Evolutionary conservation across 2,888 invertebrate species (phyloP).

Genomic region (Agonum fuliginosum): DNA sequence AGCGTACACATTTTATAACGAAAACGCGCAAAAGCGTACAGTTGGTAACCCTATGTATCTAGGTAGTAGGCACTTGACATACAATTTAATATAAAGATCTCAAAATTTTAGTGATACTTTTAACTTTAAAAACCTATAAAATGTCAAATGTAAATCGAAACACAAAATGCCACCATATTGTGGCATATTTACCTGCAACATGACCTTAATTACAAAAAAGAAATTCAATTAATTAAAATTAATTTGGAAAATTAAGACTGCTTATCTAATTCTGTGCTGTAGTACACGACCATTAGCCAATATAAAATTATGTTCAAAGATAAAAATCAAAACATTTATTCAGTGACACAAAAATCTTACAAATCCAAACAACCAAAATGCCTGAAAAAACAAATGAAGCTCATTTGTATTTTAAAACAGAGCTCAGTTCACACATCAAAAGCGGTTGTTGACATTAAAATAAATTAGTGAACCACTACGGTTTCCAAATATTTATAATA

Average conservation of each 20-base stretch:
- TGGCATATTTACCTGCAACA: not conserved
- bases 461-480: constrained; percentile 1
- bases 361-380: not conserved
- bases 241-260: not conserved
- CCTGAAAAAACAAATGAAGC: not conserved
- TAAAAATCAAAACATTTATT: not conserved
- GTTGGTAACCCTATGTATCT: no score
- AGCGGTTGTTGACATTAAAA: constrained; percentile 27
- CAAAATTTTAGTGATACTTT: no score
- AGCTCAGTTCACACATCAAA: constrained; percentile 5
- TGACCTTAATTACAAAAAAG: not conserved
- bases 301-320: not conserved
- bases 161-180: no score
- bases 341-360: constrained; percentile 2
- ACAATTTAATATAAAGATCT: no score
- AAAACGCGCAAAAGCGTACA: no score
- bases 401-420: constrained; percentile 18
- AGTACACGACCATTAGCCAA: not conserved
- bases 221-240: not conserved
- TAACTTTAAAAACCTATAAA: no score
- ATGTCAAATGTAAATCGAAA: no score
- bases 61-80: no score
- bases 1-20: no score
- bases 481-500: constrained; percentile 32
- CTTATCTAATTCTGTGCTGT: not conserved